Percentiles rank a stretch among this genome's conserved stretches.
phyloP scores from a whole-genome alignment of 2,888 invertebrate genomes.

The Nomada lathburiana region DNA sequence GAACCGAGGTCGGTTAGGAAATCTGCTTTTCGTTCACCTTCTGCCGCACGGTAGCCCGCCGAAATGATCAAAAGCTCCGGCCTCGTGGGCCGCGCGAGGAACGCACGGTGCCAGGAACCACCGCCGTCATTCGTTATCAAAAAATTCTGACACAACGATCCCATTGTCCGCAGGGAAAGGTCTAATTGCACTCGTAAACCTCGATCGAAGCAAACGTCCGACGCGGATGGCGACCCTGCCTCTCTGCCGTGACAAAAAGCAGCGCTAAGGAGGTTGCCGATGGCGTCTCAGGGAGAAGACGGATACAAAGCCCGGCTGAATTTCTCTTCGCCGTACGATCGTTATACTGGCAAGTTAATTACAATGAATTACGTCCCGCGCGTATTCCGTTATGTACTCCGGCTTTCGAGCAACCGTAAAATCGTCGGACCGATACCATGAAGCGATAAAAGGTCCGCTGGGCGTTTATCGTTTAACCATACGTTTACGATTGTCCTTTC shows the following conservation, averaged over 20 bases:
- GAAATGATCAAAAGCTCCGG: conserved; percentile 38
- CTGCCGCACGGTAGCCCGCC: neutral
- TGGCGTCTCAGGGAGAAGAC: conserved; percentile 38
- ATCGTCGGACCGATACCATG: neutral
- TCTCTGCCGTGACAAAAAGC: conserved; percentile 23
- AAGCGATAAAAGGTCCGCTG: neutral
- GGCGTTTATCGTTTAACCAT: neutral
- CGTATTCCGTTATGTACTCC: neutral
- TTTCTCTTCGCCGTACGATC: conserved; percentile 63
- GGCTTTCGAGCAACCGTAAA: neutral
- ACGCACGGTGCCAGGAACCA: neutral
- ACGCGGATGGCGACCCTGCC: neutral
- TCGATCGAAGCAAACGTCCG: conserved; percentile 2
- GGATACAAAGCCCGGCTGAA: conserved; percentile 48
- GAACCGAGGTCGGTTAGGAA: neutral
- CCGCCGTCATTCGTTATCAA: conserved; percentile 21
- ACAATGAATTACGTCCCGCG: conserved; percentile 73
- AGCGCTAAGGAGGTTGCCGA: conserved; percentile 46
- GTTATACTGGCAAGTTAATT: conserved; percentile 73
- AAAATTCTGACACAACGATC: conserved; percentile 57
- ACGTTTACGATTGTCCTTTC: too few species aligned
- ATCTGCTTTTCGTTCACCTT: neutral
- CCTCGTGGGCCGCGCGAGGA: conserved; percentile 30
- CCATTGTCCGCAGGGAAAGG: conserved; percentile 52
- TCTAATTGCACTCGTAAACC: conserved; percentile 43